These are phyloP conservation scores for Laupala kohalensis DNA, from an alignment of 1,140 invertebrate species.

Conservation along the genomic window DNA sequence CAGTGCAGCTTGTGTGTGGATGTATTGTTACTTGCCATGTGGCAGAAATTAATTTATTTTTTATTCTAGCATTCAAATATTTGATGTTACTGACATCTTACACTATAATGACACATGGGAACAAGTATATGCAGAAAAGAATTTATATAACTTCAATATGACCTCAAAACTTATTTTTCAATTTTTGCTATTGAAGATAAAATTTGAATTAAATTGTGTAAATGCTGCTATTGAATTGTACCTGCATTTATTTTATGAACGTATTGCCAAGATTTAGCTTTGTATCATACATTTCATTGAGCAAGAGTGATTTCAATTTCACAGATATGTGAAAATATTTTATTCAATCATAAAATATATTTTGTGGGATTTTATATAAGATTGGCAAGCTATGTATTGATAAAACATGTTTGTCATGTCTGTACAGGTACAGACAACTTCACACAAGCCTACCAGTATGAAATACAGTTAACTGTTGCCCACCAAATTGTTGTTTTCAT, in stretches of 20 bases:
- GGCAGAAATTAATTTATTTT: background rate
- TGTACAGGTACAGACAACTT: background rate
- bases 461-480: background rate
- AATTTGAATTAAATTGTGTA: background rate
- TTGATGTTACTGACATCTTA: background rate
- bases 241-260: background rate
- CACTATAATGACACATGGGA: background rate
- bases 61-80: background rate
- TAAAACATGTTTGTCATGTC: background rate
- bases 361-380: background rate
- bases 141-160: background rate
- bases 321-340: background rate
- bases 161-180: background rate
- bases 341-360: background rate
- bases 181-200: background rate
- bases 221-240: background rate
- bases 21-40: background rate
- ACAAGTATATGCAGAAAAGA: background rate
- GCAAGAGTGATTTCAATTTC: background rate
- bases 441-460: background rate
- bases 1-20: background rate
- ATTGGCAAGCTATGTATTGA: background rate
- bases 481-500: background rate
- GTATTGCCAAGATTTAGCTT: background rate
- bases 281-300: background rate